Evolutionary conservation across 1,140 invertebrate genomes (phyloP), one percentile per base, ranked within the genome.

Genomic region (Panagrolaimus sp.): DNA sequence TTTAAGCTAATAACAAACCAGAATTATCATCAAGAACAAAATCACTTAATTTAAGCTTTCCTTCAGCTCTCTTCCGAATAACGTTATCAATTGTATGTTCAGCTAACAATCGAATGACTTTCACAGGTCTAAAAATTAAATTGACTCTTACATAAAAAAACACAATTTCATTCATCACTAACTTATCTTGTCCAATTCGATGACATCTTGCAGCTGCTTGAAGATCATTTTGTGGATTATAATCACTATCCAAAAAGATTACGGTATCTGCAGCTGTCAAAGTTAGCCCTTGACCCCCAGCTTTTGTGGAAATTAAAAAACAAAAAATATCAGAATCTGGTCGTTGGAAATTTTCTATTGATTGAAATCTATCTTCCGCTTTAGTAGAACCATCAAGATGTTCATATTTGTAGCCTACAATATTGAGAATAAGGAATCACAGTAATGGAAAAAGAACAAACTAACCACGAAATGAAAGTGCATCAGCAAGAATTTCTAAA

Each of bases 221-320:
- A 8, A 84, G 76, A 72, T 85, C 84, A 73, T 84, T 85, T 73
- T 85, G 84, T n/a, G 84, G 84, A 69, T 85, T 85, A 64, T 84
- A 85, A 69, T 85, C 84, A 77, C 82, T 82, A 71, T 85, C 84
- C 1, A 84, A 72, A 75, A 85, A 85, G 67, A 85, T 83, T 25
- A 85, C 84, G 5, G 84, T 85, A 70, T 85, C 84, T 57, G 84
- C 84, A 64, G 78, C 73, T 0, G 83, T 82, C 53, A 85, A 68
- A 69, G 84, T 85, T 48, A 85, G 69, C 13, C 84, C 84, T 51
- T 82, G 79, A 16, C 84, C 84, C 73, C 84, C 84, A 78, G 46
- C 25, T 42, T 67, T 70, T 16, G 72, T 70, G 1, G 62, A 72
- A 27, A 74, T 42, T 57, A 68, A 74, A 38, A 70, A 68, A n/a